These are phyloP conservation scores for Drosophila macrospina DNA, from an alignment of 2,888 invertebrate species.

Conservation along the genomic window DNA sequence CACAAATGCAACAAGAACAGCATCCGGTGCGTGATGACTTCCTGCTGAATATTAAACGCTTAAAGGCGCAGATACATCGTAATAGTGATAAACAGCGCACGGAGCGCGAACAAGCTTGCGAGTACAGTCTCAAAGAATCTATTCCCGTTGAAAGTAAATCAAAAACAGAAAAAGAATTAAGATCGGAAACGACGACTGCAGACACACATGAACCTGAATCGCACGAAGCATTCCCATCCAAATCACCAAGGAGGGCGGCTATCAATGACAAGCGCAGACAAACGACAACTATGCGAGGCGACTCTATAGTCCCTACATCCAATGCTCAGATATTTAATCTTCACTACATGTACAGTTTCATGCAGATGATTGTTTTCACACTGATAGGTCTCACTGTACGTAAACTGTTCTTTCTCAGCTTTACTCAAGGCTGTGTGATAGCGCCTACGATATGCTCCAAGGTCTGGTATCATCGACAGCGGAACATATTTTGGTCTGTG, in stretches of 20 bases:
- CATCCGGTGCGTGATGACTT: slow-evolving; percentile 80
- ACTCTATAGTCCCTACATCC: slow-evolving; percentile 54
- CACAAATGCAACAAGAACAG: slow-evolving; percentile 74
- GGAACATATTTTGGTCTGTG: slow-evolving; percentile 84
- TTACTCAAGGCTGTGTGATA: slow-evolving; percentile 87
- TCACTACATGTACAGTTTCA: slow-evolving; percentile 88
- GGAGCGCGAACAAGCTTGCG: slow-evolving; percentile 59
- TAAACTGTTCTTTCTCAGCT: slow-evolving; percentile 84
- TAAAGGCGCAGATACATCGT: slow-evolving; percentile 83
- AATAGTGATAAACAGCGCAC: slow-evolving; percentile 75
- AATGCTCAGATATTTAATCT: slow-evolving; percentile 69
- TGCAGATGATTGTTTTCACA: slow-evolving; percentile 89
- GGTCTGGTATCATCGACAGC: slow-evolving; percentile 86
- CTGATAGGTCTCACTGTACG: slow-evolving; percentile 82
- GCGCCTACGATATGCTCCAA: slow-evolving; percentile 89
- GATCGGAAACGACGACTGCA: slow-evolving; percentile 1
- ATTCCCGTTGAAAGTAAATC: slow-evolving; percentile 1
- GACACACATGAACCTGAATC: slow-evolving; percentile 24
- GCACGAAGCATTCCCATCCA: slow-evolving; percentile 56
- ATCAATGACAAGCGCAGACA: slow-evolving; percentile 16
- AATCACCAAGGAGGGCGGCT: slow-evolving; percentile 10
- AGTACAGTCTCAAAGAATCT: slow-evolving; percentile 36
- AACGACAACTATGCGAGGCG: slow-evolving; percentile 29
- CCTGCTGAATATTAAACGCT: slow-evolving; percentile 83
- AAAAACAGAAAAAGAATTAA: not conserved